These are phyloP conservation scores for Crenuchus spilurus DNA, from an alignment of 2,797 vertebrate species.

Conservation along the genomic window DNA sequence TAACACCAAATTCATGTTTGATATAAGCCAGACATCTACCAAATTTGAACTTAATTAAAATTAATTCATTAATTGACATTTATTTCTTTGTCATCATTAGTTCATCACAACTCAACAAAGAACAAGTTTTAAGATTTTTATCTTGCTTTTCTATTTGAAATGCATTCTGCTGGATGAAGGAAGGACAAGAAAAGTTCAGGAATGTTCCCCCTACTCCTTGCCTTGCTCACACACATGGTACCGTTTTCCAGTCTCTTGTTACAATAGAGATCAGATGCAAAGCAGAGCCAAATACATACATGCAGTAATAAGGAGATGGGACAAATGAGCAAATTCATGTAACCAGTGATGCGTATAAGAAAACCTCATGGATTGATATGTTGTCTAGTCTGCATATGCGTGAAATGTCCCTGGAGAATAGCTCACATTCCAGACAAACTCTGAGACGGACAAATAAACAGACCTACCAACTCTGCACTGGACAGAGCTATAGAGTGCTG, in stretches of 20 bases:
- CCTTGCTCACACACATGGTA: conserved; percentile 63
- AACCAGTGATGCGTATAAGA: not conserved
- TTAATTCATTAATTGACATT: too few species aligned
- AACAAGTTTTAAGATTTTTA: too few species aligned
- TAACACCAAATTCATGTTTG: too few species aligned
- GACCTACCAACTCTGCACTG: not conserved
- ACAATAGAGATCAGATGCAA: conserved; percentile 30
- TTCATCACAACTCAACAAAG: too few species aligned
- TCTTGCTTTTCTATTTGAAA: conserved; percentile 42
- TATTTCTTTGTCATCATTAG: too few species aligned
- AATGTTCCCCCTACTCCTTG: conserved; percentile 29
- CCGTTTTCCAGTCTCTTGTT: conserved; percentile 62
- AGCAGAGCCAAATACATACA: conserved; percentile 11
- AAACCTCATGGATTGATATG: not conserved
- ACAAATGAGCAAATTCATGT: not conserved
- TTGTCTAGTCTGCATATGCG: not conserved
- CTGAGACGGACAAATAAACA: not conserved
- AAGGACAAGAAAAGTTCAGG: conserved; percentile 27
- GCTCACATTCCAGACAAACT: conserved; percentile 10
- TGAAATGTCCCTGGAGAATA: not conserved
- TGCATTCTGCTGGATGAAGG: conserved; percentile 59
- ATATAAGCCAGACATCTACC: too few species aligned
- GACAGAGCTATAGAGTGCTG: not conserved
- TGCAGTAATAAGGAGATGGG: not conserved
- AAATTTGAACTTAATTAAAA: too few species aligned